Evolutionary conservation across 2,888 invertebrate species (phyloP), one percentile per base, ranked within the genome.

Genomic region (Holacanthella duospinosa): DNA sequence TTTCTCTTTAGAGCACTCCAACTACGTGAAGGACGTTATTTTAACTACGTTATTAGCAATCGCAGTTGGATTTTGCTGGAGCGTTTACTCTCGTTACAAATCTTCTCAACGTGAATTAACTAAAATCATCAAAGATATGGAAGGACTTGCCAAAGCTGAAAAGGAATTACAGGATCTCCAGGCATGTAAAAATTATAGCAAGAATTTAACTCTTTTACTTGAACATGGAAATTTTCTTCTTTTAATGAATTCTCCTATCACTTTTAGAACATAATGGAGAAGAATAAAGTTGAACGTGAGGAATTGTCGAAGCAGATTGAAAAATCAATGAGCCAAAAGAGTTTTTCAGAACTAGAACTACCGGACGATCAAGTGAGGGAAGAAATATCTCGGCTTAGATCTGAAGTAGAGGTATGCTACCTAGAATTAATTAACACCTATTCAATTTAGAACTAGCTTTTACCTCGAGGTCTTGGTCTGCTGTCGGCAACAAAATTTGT

Each of bases 121-220:
- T 71, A 85, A 91, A 66, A 94, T 99, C 93, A 87, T 93, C 77
- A 85, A 87, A 70, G 93, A 95, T 74, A 92, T 95, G 89, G 93
- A 93, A 75, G 87, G 89, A 73, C 81, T 93, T 69, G 86, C 91
- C 74, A 87, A 86, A 75, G 94, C 94, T 0, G 94, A 95, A 78
- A 83, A 89, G 75, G 88, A 89, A 9, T 80, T 95, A 43, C 86
- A 87, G 75, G 87, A 89, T 75, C 82, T 95, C 78, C 93, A 93
- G 80, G 80, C 80, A 73, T n/a, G n/a, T n/a, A n/a, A n/a, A n/a
- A n/a, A n/a, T n/a, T n/a, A n/a, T n/a, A n/a, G n/a, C n/a, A n/a
- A n/a, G n/a, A n/a, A n/a, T n/a, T n/a, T n/a, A n/a, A n/a, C n/a
- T n/a, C n/a, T n/a, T n/a, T n/a, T n/a, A n/a, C n/a, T n/a, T n/a